These are phyloP conservation scores for Euzetes globulus DNA, from an alignment of 2,888 invertebrate species.

Conservation along the genomic window DNA sequence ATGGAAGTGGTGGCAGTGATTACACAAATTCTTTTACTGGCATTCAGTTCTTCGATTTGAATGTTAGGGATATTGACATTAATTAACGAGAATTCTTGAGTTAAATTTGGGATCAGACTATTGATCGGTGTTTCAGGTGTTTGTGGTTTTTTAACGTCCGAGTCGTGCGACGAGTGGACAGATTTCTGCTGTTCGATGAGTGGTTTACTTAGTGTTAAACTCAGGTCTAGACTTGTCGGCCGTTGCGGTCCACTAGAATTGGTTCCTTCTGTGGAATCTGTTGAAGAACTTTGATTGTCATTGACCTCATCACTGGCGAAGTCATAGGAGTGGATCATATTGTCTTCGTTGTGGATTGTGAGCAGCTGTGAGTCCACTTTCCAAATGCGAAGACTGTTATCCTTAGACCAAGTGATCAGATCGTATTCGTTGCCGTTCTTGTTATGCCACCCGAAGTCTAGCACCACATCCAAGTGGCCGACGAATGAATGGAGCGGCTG, in stretches of 20 bases:
- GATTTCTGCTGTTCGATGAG: neutral
- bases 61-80: slow-evolving; percentile 68
- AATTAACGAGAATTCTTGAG: slow-evolving; percentile 67
- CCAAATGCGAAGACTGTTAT: slow-evolving; percentile 85
- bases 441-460: slow-evolving; percentile 87
- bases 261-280: neutral
- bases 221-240: neutral
- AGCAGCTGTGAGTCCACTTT: slow-evolving; percentile 71
- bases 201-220: too few relatives aligned
- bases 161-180: neutral
- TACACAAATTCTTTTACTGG: slow-evolving; percentile 46
- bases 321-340: neutral
- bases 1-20: slow-evolving; percentile 30
- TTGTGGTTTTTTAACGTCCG: neutral
- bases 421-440: slow-evolving; percentile 62
- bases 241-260: neutral
- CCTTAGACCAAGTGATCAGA: slow-evolving; percentile 88
- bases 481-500: slow-evolving; percentile 78
- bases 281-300: neutral
- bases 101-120: slow-evolving; percentile 47
- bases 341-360: neutral
- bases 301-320: slow-evolving; percentile 2
- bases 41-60: slow-evolving; percentile 51
- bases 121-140: slow-evolving; percentile 7
- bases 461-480: slow-evolving; percentile 87